Conservation (phyloP, 30 jellyfish, hydroid and myxozoan genomes). For the Hydractinia symbiolongicarpus region DNA sequence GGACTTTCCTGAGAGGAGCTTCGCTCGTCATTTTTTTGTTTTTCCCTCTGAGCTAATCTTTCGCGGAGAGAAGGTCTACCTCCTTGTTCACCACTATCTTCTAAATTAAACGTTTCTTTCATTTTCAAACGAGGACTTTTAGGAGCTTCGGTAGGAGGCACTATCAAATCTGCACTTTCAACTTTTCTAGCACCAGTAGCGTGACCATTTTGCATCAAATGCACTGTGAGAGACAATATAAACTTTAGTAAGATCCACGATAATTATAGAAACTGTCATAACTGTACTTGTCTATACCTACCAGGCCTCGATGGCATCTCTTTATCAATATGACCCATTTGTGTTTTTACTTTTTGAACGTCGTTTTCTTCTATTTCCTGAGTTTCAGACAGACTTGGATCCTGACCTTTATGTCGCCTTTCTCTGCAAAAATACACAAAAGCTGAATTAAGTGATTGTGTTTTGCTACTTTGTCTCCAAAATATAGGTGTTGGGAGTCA, state of each 20-base stretch:
- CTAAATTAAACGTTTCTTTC: slow-evolving; percentile 90
- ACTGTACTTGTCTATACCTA: background rate
- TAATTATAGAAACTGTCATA: background rate
- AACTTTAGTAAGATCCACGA: background rate
- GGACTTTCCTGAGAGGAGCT: slow-evolving; percentile 22
- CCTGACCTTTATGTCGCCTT: background rate
- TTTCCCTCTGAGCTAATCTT: slow-evolving; percentile 57
- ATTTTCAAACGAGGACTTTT: slow-evolving; percentile 79
- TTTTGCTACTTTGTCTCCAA: too few relatives aligned
- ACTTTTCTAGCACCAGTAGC: slow-evolving; percentile 13
- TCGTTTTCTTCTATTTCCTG: slow-evolving; percentile 11
- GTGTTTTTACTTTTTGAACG: slow-evolving; percentile 27
- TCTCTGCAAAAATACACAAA: background rate
- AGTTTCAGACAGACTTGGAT: background rate
- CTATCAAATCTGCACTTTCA: slow-evolving; percentile 33
- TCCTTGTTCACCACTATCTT: slow-evolving; percentile 44
- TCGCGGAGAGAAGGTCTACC: slow-evolving; percentile 82
- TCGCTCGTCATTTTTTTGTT: slow-evolving; percentile 11
- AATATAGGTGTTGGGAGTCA: too few relatives aligned
- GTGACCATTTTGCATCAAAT: slow-evolving; percentile 37
- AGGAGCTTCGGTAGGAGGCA: slow-evolving; percentile 46
- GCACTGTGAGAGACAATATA: slow-evolving; percentile 7
- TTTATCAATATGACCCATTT: slow-evolving; percentile 36
- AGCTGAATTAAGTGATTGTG: too few relatives aligned
- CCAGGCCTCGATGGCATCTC: slow-evolving; percentile 44